A percentile compares a stretch with the other conserved stretches of the same genome.
These are phyloP conservation scores for Melanchra persicariae DNA, from an alignment of 2,888 invertebrate genomes.

Conservation along the genomic window DNA sequence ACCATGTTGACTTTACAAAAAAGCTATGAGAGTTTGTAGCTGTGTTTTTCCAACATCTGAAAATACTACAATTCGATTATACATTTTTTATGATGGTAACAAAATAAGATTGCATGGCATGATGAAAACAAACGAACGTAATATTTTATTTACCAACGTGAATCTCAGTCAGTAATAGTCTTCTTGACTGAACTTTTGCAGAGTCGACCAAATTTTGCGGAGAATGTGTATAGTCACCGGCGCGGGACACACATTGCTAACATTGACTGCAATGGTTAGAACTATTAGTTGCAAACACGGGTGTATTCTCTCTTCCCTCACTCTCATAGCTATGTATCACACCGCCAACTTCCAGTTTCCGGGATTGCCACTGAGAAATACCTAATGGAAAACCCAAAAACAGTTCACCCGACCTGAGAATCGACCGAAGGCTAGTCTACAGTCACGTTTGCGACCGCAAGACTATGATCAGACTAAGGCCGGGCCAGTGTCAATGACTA, in stretches of 20 bases:
- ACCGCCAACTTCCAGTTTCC: neutral
- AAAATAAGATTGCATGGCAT: constrained; percentile 1
- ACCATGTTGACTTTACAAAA: constrained; percentile 23
- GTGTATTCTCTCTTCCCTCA: neutral
- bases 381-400: neutral
- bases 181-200: neutral
- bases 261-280: neutral
- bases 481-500: neutral
- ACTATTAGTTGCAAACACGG: neutral
- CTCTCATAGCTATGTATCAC: no score
- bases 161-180: neutral
- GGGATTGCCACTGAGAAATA: neutral
- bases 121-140: neutral
- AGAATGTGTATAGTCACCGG: no score
- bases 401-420: neutral
- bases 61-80: constrained; percentile 14
- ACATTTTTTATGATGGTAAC: constrained; percentile 21
- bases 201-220: neutral
- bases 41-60: constrained; percentile 4
- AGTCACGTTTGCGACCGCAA: neutral
- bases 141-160: neutral
- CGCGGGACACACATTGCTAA: no score
- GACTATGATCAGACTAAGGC: neutral
- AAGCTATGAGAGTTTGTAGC: neutral
- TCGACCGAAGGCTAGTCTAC: neutral